phyloP scores from a whole-genome alignment of 30 jellyfish, hydroid and myxozoan species.

The Aurelia coerulea region DNA sequence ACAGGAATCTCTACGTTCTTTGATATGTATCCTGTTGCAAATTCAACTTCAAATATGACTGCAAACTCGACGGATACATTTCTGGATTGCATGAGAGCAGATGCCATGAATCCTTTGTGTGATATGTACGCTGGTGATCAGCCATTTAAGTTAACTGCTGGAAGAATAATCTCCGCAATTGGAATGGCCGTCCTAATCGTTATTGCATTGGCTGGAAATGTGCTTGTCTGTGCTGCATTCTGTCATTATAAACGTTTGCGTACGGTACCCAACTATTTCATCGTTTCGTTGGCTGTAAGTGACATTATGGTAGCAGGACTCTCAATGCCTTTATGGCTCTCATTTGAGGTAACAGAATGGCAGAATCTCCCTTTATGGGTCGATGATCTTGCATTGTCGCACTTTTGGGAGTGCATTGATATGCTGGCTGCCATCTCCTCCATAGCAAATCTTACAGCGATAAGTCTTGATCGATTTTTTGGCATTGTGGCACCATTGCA shows the following conservation, averaged over 20 bases:
- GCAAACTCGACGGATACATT: neutral
- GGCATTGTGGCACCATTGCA: slow-evolving; percentile 86
- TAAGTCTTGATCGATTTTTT: slow-evolving; percentile 91
- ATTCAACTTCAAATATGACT: neutral
- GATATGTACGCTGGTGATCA: neutral
- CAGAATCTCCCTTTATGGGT: slow-evolving; percentile 49
- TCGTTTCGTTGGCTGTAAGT: slow-evolving; percentile 87
- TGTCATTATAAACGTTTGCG: slow-evolving; percentile 80
- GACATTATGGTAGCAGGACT: slow-evolving; percentile 87
- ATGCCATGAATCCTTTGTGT: slow-evolving; percentile 11
- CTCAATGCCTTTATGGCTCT: slow-evolving; percentile 97
- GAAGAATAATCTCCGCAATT: slow-evolving; percentile 66
- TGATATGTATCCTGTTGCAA: neutral
- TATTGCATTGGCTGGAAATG: slow-evolving; percentile 81
- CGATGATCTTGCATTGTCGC: neutral
- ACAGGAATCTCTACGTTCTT: neutral
- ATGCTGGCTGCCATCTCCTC: slow-evolving; percentile 89
- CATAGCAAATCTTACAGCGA: slow-evolving; percentile 85
- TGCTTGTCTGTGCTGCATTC: slow-evolving; percentile 90
- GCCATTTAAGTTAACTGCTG: slow-evolving; percentile 57
- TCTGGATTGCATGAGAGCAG: no score
- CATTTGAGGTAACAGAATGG: slow-evolving; percentile 72
- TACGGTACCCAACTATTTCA: slow-evolving; percentile 77
- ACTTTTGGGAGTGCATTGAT: slow-evolving; percentile 77
- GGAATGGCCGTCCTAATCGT: slow-evolving; percentile 73